A percentile compares a stretch with the other conserved stretches of the same genome.
phyloP scores from a whole-genome alignment of 2,888 invertebrate genomes.

The Drosophila demipolita region DNA sequence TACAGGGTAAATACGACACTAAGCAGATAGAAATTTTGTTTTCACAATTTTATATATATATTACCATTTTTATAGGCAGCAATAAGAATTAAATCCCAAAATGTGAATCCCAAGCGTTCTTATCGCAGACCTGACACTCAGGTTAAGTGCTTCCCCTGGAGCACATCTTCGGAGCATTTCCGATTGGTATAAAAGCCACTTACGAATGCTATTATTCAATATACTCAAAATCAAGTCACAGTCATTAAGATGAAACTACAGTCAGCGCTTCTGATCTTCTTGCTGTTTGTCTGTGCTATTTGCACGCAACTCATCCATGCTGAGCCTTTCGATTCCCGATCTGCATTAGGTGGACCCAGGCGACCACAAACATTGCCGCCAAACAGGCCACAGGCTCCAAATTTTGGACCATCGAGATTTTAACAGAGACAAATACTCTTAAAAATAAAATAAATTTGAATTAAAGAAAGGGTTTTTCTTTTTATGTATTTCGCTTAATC shows the following conservation, averaged over 20 bases:
- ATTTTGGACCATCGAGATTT: constrained; percentile 24
- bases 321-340: constrained; percentile 10
- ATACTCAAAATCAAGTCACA: neutral
- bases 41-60: neutral
- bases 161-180: neutral
- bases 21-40: neutral
- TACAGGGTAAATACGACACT: neutral
- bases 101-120: constrained; percentile 17
- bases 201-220: neutral
- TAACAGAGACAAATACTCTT: neutral
- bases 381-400: constrained; percentile 32
- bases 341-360: constrained; percentile 9
- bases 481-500: constrained; percentile 47
- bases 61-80: neutral
- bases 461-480: constrained; percentile 20
- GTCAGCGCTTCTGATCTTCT: constrained; percentile 20
- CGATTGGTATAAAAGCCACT: constrained; percentile 18
- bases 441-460: constrained; percentile 10
- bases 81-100: neutral
- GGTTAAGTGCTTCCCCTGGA: constrained; percentile 30
- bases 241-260: constrained; percentile 54
- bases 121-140: constrained; percentile 2
- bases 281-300: constrained; percentile 42
- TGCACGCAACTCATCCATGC: constrained; percentile 24
- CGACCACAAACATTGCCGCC: constrained; percentile 47